Evolutionary conservation across 2,888 invertebrate species (phyloP), one percentile per base, ranked within the genome.

Genomic region (Drosophila merina): DNA sequence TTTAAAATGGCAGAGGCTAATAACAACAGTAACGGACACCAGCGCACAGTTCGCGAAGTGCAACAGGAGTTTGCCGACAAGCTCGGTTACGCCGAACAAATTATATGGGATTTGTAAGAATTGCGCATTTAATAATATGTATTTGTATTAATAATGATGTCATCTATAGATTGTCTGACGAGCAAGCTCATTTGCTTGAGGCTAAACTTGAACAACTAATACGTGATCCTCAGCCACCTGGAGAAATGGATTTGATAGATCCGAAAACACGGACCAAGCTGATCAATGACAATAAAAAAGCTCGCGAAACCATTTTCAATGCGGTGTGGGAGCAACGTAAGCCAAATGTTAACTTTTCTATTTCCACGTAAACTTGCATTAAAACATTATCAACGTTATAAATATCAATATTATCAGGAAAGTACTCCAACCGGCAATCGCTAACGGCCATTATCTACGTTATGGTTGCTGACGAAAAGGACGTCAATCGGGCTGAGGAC

Each of bases 311-410:
- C 1, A 47, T 91, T 1, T 86, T 88, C 47, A 44, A 77, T 5
- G 86, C 75, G 10, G 75, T 89, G 28, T 91, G 91, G 90, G 64
- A 79, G 10, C 91, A 91, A 74, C 85, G 91, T 91, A 81, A 81
- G 87, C 8, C 0, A 25, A n/a, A 1, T 14, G 9, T 14, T 4
- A 9, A 5, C 33, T n/a, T 2, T 40, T 10, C 1, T 20, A 14
- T 14, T 14, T 14, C 14, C 14, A 14, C 14, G 14, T 14, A 14
- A 14, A 14, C 14, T 14, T 14, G 14, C 14, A 1, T 14, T 14
- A 14, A 14, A 20, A 20, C 20, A 20, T 20, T 20, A 1, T 20
- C 20, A 20, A 20, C 2, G 2, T 20, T 20, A 20, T 20, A 20
- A 20, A 20, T 20, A 20, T 20, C 20, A 20, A 20, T 50, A 4